Base-by-base conservation (phyloP, 2,888 invertebrate genomes). In the Leptarthrus brevirostris region DNA sequence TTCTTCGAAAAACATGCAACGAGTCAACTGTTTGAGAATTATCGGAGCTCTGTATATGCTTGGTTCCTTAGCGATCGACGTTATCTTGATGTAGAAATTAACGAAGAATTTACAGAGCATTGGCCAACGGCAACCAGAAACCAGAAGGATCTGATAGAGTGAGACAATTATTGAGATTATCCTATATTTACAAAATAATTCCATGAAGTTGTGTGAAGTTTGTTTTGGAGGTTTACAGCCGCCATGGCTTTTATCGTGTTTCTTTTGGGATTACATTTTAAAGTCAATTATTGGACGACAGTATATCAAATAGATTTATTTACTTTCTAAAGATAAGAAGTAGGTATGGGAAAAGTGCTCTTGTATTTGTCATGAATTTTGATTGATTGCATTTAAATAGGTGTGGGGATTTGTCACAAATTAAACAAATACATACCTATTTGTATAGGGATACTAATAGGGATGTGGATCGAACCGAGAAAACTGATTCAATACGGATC, bases 101-200 rank as follows among this genome's bases (percentile, higher is more conserved):
- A 52, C 49, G 69, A 30, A 24, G 34, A 69, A 69, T 34, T 66
- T 64, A 5, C 6, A 18, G 47, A 44, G n/a, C 44, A 64, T 47
- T 22, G n/a, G 18, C 34, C 30, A 52, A 6, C 26, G 52, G 34
- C 30, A 20, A 34, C 18, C 36, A 52, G 20, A 69, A 52, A 52
- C 52, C 69, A 52, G 69, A 52, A 69, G 69, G 69, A 69, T 69
- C 69, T 69, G 69, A 69, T 69, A 52, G 52, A 69, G 52, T 34
- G 69, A 52, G 52, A 69, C 69, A 69, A 69, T 69, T 69, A 69
- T 69, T 30, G 69, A 52, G 69, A 69, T 69, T 69, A 69, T 69
- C 69, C 69, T 69, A 20, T 69, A 69, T 69, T 69, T 69, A 69
- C 69, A 69, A 26, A 69, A 69, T 69, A 69, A 69, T 49, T 24